Evolutionary conservation across 2,797 vertebrate genomes (phyloP), one percentile per base, ranked within the genome.

Genomic region (Kryptolebias ocellatus): DNA sequence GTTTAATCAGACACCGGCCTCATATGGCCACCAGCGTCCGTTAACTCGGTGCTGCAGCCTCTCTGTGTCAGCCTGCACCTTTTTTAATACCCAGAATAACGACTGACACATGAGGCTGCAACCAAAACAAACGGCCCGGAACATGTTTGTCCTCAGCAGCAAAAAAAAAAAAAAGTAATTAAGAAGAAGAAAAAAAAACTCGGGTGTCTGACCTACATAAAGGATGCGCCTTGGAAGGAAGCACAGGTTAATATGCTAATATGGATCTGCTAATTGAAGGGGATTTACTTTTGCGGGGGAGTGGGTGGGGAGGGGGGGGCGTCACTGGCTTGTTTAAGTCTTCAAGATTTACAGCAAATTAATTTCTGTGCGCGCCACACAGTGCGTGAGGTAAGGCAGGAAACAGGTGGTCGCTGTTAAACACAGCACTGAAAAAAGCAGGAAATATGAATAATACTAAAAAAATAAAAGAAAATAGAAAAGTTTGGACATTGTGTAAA

Each of bases 181-280:
- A 92, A 90, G 82, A 85, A 83, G 86, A 90, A 80, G 68, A 31
- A 31, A 31, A 31, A 31, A 4, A 7, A 7, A 24, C 20, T 24
- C 20, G 20, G 1, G 79, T 83, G 87, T 84, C 78, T 95, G 94
- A 95, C 94, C 93, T 94, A 94, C 89, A 93, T 94, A 89, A 8
- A 88, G 79, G 87, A 86, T 62, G 86, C 76, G 80, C 68, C 78
- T 83, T 81, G 72, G 81, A 90, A 87, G 79, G 81, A 88, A 87
- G 84, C 83, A 82, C 83, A 93, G 92, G 91, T 93, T 93, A 92
- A 91, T 93, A 94, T 93, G 92, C 92, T 92, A 93, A 94, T 93
- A 88, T 90, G 89, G 88, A 88, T 89, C 89, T 86, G 89, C 90
- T 92, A 92, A 93, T 92, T 92, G 89, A 80, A 67, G 79, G 31